A percentile compares a stretch with the other conserved stretches of the same genome.
Conservation (phyloP, 1,140 invertebrate genomes). For the Episyrphus balteatus region DNA sequence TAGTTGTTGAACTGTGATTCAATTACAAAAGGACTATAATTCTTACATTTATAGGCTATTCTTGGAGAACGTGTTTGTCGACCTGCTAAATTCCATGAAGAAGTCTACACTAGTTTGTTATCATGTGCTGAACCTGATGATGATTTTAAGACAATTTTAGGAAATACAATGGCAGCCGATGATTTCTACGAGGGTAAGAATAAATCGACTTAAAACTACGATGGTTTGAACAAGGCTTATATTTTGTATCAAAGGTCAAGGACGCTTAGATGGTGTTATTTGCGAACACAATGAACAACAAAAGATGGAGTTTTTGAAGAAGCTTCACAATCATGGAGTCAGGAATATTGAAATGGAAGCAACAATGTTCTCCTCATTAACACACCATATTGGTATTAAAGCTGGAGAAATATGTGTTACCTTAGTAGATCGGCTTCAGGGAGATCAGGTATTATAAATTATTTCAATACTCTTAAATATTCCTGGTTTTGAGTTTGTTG, state of each 20-base stretch:
- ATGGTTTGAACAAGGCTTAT: too few relatives aligned
- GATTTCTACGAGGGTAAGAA: conserved; percentile 97
- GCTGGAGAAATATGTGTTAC: conserved; percentile 86
- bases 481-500: too few relatives aligned
- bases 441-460: conserved; percentile 70
- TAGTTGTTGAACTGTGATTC: conserved; percentile 52
- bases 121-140: conserved; percentile 52
- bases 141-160: conserved; percentile 61
- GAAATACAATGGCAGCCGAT: conserved; percentile 84
- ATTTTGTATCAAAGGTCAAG: conserved; percentile 51
- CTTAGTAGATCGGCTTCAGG: conserved; percentile 74
- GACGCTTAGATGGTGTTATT: conserved; percentile 85
- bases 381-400: conserved; percentile 72
- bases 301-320: conserved; percentile 69
- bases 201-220: too few relatives aligned
- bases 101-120: conserved; percentile 63
- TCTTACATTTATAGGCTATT: conserved; percentile 54
- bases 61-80: conserved; percentile 73
- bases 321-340: conserved; percentile 60
- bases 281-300: conserved; percentile 78
- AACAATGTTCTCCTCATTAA: conserved; percentile 78
- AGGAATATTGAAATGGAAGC: conserved; percentile 98
- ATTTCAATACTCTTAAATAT: too few relatives aligned
- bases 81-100: conserved; percentile 68
- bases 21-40: conserved; percentile 78